Percentiles rank a stretch among this genome's conserved stretches.
These are phyloP conservation scores for Archocentrus centrarchus DNA, from an alignment of 2,113 vertebrate species.

Conservation along the genomic window DNA sequence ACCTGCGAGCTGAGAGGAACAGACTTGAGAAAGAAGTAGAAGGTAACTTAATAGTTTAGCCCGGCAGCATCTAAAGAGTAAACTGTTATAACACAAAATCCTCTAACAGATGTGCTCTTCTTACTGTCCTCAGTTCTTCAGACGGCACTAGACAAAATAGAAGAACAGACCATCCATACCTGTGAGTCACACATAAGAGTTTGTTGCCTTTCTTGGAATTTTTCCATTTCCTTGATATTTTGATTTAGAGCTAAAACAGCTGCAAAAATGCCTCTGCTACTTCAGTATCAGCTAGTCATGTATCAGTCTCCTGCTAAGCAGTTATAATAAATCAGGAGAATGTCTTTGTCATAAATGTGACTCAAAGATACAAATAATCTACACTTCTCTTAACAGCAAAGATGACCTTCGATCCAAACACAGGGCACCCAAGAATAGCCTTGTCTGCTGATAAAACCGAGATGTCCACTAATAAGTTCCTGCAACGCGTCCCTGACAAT, in stretches of 20 bases:
- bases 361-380: neutral
- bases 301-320: too few species aligned
- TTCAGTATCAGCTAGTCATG: too few species aligned
- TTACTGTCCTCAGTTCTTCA: constrained; percentile 29
- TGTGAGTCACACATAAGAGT: constrained; percentile 36
- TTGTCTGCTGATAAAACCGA: constrained; percentile 35
- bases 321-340: neutral
- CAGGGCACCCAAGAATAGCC: constrained; percentile 50
- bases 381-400: constrained; percentile 48
- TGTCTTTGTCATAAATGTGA: neutral
- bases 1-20: constrained; percentile 17
- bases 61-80: neutral
- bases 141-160: fast-evolving
- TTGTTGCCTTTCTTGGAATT: neutral
- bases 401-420: constrained; percentile 44
- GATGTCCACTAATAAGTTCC: neutral
- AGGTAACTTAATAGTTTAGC: constrained; percentile 14
- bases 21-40: neutral
- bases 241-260: neutral
- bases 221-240: neutral
- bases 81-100: neutral
- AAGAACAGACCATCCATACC: neutral
- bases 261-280: neutral
- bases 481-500: neutral
- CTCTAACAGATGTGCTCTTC: neutral